Base-by-base conservation (phyloP, 2,888 invertebrate genomes). In the Philaethria dido region DNA sequence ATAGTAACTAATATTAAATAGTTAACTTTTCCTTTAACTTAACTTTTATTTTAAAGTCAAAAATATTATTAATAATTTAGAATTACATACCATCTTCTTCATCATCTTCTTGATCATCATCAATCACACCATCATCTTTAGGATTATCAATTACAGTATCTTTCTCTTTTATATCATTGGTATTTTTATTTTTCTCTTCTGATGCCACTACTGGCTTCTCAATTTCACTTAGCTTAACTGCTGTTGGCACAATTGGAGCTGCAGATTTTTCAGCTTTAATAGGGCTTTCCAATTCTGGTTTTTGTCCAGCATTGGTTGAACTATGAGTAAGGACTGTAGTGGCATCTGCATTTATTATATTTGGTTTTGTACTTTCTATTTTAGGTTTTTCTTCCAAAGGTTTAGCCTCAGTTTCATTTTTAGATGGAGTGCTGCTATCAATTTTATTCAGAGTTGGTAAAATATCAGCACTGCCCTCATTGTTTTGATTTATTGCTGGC, bases 21-120 rank as follows among this genome's bases (percentile, higher is more conserved):
- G n/a, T n/a, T n/a, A n/a, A n/a, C n/a, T n/a, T n/a, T n/a, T n/a
- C n/a, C n/a, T n/a, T n/a, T n/a, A n/a, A n/a, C n/a, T n/a, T n/a
- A n/a, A n/a, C n/a, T n/a, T n/a, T n/a, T n/a, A n/a, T n/a, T n/a
- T n/a, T n/a, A n/a, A 33, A 8, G 8, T 13, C 13, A 39, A 39
- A 13, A 11, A 39, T 5, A 48, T 48, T 48, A 13, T 47, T 4
- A 0, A 29, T 50, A n/a, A 29, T 16, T n/a, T n/a, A 50, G 5
- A 50, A 33, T 9, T 42, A 18, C 11, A 45, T 60, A 69, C 69
- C 70, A 63, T 66, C 66, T 9, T 66, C 61, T 50, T 64, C 64
- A 54, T 69, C 70, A 48, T 72, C 72, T 25, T 71, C 68, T 65
- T 82, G 81, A 11, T 83, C 80, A 18, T 75, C 75, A n/a, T 65